These are phyloP conservation scores for Torymus tubicola DNA, from an alignment of 2,888 invertebrate species.

Conservation along the genomic window DNA sequence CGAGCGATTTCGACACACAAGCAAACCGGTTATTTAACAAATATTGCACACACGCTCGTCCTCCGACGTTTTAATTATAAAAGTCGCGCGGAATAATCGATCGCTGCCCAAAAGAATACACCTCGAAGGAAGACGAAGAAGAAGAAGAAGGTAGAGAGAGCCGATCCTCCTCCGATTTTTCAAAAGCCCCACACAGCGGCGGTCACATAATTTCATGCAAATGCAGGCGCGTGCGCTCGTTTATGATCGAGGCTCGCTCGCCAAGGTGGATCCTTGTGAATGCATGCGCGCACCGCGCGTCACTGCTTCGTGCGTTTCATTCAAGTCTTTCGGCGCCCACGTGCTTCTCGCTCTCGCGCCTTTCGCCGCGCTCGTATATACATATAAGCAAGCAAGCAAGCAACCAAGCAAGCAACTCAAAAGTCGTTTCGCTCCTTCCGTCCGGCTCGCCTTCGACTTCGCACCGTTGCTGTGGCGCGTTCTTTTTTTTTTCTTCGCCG, in stretches of 20 bases:
- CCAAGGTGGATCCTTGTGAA: slow-evolving; percentile 27
- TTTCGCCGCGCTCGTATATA: background rate
- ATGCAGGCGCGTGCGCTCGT: slow-evolving; percentile 8
- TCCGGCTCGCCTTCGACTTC: background rate
- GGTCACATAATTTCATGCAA: slow-evolving; percentile 36
- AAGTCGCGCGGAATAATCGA: slow-evolving; percentile 46
- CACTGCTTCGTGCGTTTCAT: slow-evolving; percentile 19
- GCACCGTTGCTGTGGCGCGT: too few species aligned
- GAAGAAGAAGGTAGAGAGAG: background rate
- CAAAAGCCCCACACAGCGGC: background rate
- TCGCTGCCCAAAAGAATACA: background rate
- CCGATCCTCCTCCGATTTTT: slow-evolving; percentile 12
- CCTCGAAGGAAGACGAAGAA: background rate
- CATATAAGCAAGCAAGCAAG: too few species aligned
- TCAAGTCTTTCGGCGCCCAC: slow-evolving; percentile 47
- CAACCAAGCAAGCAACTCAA: too few species aligned
- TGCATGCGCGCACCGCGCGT: background rate
- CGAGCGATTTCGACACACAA: slow-evolving; percentile 15
- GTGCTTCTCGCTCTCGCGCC: slow-evolving; percentile 35
- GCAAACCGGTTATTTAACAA: slow-evolving; percentile 45
- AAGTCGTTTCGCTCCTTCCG: background rate
- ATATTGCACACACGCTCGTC: slow-evolving; percentile 11
- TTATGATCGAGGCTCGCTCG: slow-evolving; percentile 31
- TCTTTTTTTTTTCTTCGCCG: too few species aligned
- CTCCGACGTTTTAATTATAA: slow-evolving; percentile 37